phyloP scores from a whole-genome alignment of 2,797 vertebrate genomes.

The Echiichthys vipera region DNA sequence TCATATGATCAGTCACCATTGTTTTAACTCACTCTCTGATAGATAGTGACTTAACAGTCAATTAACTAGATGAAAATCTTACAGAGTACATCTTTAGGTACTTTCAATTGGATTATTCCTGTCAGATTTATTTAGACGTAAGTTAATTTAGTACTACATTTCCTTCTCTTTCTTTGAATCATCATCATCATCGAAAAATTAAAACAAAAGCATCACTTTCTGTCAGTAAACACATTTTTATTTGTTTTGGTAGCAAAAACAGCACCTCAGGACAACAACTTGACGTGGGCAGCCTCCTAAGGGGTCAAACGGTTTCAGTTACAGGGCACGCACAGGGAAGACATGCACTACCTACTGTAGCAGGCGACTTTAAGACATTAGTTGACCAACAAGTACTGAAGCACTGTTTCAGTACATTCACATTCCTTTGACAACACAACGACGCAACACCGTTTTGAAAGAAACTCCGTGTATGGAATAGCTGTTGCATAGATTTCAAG shows the following conservation, averaged over 20 bases:
- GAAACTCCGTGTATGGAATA: conserved; percentile 39
- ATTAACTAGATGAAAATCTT: no score
- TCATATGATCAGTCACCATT: no score
- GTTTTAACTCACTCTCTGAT: no score
- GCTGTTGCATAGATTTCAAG: conserved; percentile 59
- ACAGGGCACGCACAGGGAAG: conserved; percentile 72
- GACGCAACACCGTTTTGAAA: conserved; percentile 45
- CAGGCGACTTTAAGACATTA: conserved; percentile 68
- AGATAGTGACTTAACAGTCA: no score
- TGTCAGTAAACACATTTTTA: conserved; percentile 86
- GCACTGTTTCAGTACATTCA: conserved; percentile 75
- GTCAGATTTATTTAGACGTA: neutral
- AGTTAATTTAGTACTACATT: neutral
- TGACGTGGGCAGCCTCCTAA: conserved; percentile 69
- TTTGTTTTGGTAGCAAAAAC: conserved; percentile 85
- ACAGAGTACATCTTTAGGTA: no score
- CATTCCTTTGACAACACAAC: conserved; percentile 71
- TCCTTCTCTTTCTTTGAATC: neutral
- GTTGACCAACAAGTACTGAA: conserved; percentile 71
- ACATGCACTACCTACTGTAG: conserved; percentile 78
- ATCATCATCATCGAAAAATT: neutral
- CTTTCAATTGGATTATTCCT: neutral
- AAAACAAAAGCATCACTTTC: neutral
- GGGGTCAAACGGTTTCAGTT: conserved; percentile 71
- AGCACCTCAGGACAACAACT: conserved; percentile 81